phyloP scores from a whole-genome alignment of 1,140 invertebrate genomes.

The Lanistes nyassanus region DNA sequence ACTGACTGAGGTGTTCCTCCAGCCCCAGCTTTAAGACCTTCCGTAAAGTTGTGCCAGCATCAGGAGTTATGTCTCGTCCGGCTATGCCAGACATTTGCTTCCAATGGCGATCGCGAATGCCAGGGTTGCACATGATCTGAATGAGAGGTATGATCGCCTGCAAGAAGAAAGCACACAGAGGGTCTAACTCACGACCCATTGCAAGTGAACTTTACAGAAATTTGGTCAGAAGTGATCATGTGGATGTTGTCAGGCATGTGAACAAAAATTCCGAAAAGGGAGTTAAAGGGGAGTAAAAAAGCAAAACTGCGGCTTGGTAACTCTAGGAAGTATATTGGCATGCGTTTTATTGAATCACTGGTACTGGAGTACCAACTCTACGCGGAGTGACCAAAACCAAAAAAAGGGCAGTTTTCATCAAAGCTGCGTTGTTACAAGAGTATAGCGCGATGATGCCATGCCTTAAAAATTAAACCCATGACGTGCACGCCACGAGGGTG shows the following conservation, averaged over 20 bases:
- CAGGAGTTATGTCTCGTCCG: constrained; percentile 60
- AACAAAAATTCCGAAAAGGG: too few species aligned
- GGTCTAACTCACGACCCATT: background rate
- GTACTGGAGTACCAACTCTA: too few species aligned
- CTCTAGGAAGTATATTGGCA: too few species aligned
- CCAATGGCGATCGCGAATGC: constrained; percentile 65
- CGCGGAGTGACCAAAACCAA: too few species aligned
- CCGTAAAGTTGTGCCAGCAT: constrained; percentile 61
- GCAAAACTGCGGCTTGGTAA: too few species aligned
- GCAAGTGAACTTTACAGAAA: background rate
- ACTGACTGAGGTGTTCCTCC: constrained; percentile 62
- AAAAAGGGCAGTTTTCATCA: too few species aligned
- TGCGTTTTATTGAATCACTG: too few species aligned
- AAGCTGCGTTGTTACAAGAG: too few species aligned
- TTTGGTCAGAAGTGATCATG: background rate
- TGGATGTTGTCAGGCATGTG: background rate
- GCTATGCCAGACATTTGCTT: constrained; percentile 61
- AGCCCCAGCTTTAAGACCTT: constrained; percentile 65
- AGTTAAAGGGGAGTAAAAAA: too few species aligned
- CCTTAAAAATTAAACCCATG: too few species aligned
- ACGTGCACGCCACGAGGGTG: too few species aligned
- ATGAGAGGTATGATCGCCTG: constrained; percentile 63
- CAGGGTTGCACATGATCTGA: constrained; percentile 64
- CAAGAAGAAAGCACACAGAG: constrained; percentile 7
- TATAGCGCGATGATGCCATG: too few species aligned